A percentile compares a stretch with the other conserved stretches of the same genome.
Conservation (phyloP, 2,888 invertebrate species). For the Spodoptera exigua region DNA sequence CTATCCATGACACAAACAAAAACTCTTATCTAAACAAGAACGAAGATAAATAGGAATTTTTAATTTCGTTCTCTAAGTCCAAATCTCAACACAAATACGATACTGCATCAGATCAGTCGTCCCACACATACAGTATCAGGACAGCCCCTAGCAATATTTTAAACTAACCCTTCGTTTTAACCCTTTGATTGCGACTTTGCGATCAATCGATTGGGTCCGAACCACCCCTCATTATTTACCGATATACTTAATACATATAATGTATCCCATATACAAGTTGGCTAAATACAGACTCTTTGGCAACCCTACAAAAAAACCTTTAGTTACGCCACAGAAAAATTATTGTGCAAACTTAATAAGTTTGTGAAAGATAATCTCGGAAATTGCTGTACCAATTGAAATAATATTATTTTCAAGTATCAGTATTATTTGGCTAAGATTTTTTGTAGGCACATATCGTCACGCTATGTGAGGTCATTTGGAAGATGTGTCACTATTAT, state of each 20-base stretch:
- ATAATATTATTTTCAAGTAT: conserved; percentile 40
- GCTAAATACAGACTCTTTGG: conserved; percentile 1
- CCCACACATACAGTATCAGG: conserved; percentile 55
- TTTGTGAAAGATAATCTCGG: conserved; percentile 21
- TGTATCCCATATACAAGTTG: conserved; percentile 13
- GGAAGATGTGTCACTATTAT: conserved; percentile 1
- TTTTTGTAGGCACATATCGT: conserved; percentile 38
- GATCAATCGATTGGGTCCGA: conserved; percentile 82
- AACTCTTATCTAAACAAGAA: conserved; percentile 3
- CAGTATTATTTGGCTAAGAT: conserved; percentile 34
- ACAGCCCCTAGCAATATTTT: conserved; percentile 83
- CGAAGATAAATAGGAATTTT: conserved; percentile 13
- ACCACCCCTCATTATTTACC: conserved; percentile 84
- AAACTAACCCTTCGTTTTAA: conserved; percentile 77
- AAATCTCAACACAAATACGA: conserved; percentile 47
- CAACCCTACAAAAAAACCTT: conserved; percentile 17
- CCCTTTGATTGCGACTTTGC: conserved; percentile 72
- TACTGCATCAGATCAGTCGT: conserved; percentile 51
- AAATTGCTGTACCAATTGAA: conserved; percentile 56
- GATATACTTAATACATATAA: conserved; percentile 63
- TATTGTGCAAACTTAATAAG: conserved; percentile 22
- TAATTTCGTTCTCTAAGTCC: conserved; percentile 34
- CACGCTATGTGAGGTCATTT: conserved; percentile 46
- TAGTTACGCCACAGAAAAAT: conserved; percentile 43
- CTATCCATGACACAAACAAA: background rate